phyloP scores from a whole-genome alignment of 2,888 invertebrate species.

The Leucozona laternaria region DNA sequence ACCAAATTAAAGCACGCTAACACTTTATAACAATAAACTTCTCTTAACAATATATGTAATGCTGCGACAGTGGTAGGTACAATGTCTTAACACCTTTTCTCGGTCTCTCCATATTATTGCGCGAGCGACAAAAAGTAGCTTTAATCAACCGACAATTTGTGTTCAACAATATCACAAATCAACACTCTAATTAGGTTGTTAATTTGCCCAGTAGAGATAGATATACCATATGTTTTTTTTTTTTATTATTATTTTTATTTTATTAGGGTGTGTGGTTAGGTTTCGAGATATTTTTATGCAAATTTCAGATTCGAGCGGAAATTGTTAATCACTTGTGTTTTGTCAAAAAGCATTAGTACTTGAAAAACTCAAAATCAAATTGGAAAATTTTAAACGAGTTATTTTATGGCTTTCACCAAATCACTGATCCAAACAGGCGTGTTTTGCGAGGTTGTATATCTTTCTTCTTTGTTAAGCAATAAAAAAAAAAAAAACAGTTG shows the following conservation, averaged over 20 bases:
- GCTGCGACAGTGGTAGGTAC: background rate
- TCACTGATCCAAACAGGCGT: background rate
- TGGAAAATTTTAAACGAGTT: slow-evolving; percentile 45
- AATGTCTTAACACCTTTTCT: slow-evolving; percentile 23
- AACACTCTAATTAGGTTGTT: slow-evolving; percentile 63
- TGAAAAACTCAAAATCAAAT: slow-evolving; percentile 18
- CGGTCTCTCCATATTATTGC: background rate
- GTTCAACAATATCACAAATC: slow-evolving; percentile 67
- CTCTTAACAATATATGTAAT: slow-evolving; percentile 1
- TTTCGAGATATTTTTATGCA: slow-evolving; percentile 53
- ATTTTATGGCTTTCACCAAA: slow-evolving; percentile 31
- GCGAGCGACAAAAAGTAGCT: slow-evolving; percentile 35
- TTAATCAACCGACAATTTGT: slow-evolving; percentile 65
- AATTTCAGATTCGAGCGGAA: slow-evolving; percentile 39
- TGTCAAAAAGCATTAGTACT: slow-evolving; percentile 14
- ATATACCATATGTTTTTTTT: slow-evolving; percentile 11
- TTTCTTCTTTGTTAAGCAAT: slow-evolving; percentile 15
- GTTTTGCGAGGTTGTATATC: slow-evolving; percentile 22
- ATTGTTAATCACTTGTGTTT: slow-evolving; percentile 26
- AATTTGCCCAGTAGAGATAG: slow-evolving; percentile 35
- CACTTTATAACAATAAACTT: slow-evolving; percentile 17
- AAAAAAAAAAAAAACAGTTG: slow-evolving; percentile 5
- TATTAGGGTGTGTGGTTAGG: slow-evolving; percentile 25
- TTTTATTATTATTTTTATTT: background rate
- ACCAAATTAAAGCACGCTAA: slow-evolving; percentile 5